Evolutionary conservation across 2,113 vertebrate genomes (phyloP).

Genomic region (Oxyura jamaicensis): DNA sequence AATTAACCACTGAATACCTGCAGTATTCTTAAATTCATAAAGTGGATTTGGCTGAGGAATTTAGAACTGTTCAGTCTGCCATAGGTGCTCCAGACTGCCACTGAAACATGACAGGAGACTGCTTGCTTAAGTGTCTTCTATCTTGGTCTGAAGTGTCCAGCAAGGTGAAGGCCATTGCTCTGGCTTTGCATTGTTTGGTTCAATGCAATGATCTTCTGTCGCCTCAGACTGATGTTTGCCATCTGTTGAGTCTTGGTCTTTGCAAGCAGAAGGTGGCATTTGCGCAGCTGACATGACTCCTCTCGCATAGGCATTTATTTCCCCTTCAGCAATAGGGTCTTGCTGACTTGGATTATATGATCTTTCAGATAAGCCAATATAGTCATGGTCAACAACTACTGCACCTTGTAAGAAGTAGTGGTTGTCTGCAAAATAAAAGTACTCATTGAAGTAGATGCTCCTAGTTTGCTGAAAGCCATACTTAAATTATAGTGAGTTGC

Average conservation of each 20-base stretch:
- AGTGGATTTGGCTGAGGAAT: neutral
- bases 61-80: neutral
- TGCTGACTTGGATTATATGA: conserved; percentile 41
- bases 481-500: neutral
- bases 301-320: neutral
- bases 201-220: neutral
- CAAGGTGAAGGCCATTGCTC: conserved; percentile 52
- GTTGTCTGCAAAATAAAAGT: conserved; percentile 64
- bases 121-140: conserved; percentile 51
- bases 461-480: neutral
- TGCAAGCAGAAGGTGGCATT: conserved; percentile 7
- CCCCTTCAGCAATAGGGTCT: conserved; percentile 8
- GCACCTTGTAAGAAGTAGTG: conserved; percentile 59
- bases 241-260: conserved; percentile 50
- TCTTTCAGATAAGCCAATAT: conserved; percentile 63
- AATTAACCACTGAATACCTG: neutral
- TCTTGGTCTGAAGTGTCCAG: conserved; percentile 65
- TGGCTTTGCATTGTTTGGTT: neutral
- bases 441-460: neutral
- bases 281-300: neutral
- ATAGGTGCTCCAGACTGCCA: neutral
- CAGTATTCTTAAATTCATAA: neutral
- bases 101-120: neutral
- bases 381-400: conserved; percentile 74
- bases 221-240: conserved; percentile 35